Evolutionary conservation across 2,797 vertebrate species (phyloP), one percentile per base, ranked within the genome.

Genomic region (Phalanger gymnotis): DNA sequence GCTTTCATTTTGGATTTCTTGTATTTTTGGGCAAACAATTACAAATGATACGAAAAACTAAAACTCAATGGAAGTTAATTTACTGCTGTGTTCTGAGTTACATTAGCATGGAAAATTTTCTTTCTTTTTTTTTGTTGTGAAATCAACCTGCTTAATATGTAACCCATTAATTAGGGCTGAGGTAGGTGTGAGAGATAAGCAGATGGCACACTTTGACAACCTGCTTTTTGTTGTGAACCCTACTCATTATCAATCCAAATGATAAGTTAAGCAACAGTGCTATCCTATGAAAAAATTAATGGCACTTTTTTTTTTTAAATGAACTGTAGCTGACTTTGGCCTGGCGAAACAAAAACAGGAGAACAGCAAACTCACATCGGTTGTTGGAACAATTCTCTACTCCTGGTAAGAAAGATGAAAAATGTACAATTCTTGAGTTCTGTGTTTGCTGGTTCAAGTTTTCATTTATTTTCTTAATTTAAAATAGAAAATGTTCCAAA

Each of bases 331-430:
- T 97, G 99, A 99, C 98, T 99, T 99, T 93, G 99, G 99, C 73
- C 99, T 99, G 14, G 99, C 99, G 34, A 99, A 99, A 96, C 99
- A 99, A 98, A 99, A 99, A 92, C 99, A 99, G 98, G 99, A 99
- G 98, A 99, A 99, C 98, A 99, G 99, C 98, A 99, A 99, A 97
- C 98, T 99, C 58, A 99, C 98, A 0, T 99, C 99, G 0, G 98
- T 99, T 96, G 99, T 99, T 55, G 99, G 99, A 98, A 99, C 99
- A 55, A 99, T 99, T 97, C 98, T 99, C 6, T 99, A 99, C 97
- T 99, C 98, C 54, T 99, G 99, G 99, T 99, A 98, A 99, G 98
- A 90, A 90, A 94, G 92, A 90, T 96, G 91, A 40, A 4, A 47
- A 0, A 81, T 94, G 91, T 92, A 61, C 53, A 95, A 0, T 27